Evolutionary conservation across 2,797 vertebrate genomes (phyloP), one percentile per base, ranked within the genome.

Genomic region (Tragelaphus eurycerus): DNA sequence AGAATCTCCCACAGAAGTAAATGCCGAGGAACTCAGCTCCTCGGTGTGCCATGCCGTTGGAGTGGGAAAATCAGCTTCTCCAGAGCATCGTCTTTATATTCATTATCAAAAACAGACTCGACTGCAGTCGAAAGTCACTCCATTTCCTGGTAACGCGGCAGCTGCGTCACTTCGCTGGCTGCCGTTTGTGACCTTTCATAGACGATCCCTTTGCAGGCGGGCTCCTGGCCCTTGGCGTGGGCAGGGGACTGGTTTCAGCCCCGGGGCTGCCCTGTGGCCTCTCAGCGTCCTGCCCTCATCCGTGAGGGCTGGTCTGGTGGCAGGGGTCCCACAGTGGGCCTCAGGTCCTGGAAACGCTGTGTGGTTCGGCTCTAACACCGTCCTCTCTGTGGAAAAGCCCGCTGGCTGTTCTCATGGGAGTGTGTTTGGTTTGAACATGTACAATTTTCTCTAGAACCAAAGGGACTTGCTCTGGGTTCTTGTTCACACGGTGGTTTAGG

Each of bases 401-500:
- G 0, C 6, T 17, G 8, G 16, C 21, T 34, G 0, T 4, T 2
- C 23, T 7, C 3, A 7, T 15, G 38, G 79, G 50, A 4, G 2
- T 8, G 19, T 11, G 29, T 55, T 23, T 27, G 59, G 25, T 13
- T 46, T 43, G n/a, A 19, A 7, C 21, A 7, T 2, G 29, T 17
- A 38, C 0, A 8, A n/a, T 17, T 23, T 50, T 74, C 60, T 86
- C 81, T 19, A 0, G 23, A 52, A 34, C 17, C 0, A 0, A 0
- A 27, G 15, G 19, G 60, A 12, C 23, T 43, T 3, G 6, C 19
- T 43, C 14, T 4, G 52, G 29, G 43, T 29, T 43, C 17, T 52
- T 13, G 2, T 2, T 23, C 11, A 4, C 1, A 0, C 8, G 7
- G 38, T 9, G 38, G 13, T 91, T 97, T 95, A 83, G 95, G 89